Evolutionary conservation across 2,888 invertebrate species (phyloP), one percentile per base, ranked within the genome.

Genomic region (Tuta absoluta): DNA sequence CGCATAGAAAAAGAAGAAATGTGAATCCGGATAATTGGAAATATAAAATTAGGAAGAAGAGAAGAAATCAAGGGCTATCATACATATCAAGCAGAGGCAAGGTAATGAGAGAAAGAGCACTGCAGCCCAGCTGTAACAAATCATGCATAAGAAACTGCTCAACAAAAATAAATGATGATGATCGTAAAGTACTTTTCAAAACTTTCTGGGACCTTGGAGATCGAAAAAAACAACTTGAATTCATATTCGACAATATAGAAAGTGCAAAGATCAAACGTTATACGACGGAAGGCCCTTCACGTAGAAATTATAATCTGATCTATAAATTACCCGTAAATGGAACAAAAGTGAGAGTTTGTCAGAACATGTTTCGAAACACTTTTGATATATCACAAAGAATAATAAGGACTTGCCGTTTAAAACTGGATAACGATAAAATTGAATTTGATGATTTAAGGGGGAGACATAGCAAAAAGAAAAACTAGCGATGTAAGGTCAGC

Each of bases 281-380:
- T 33, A 17, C 7, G 1, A 56, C 28, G 7, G 10, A 24, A 21
- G 7, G 28, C 1, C n/a, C 14, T 56, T 24, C 56, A 17, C 33
- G 4, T 24, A 28, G 56, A 56, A 28, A 2, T 5, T 56, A 33
- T 5, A 56, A 33, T n/a, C 28, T 28, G 1, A 33, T 33, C 5
- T 56, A 56, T n/a, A 17, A 56, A 3, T 56, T 56, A 19, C 56
- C 56, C 2, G 56, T 33, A 33, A 33, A 33, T 19, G 17, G 24
- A 17, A 56, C 17, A 17, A 56, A 56, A 17, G 28, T 56, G 7
- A 56, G 24, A 24, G 56, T 56, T n/a, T 56, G 56, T 33, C 24
- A 56, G 33, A 56, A n/a, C 12, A 56, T 56, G 56, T 56, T 56
- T 33, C 4, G 5, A 4, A 33, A 56, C 17, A 56, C 56, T 33